Evolutionary conservation across 2,888 invertebrate species (phyloP), one percentile per base, ranked within the genome.

Genomic region (Lumbricus terrestris): DNA sequence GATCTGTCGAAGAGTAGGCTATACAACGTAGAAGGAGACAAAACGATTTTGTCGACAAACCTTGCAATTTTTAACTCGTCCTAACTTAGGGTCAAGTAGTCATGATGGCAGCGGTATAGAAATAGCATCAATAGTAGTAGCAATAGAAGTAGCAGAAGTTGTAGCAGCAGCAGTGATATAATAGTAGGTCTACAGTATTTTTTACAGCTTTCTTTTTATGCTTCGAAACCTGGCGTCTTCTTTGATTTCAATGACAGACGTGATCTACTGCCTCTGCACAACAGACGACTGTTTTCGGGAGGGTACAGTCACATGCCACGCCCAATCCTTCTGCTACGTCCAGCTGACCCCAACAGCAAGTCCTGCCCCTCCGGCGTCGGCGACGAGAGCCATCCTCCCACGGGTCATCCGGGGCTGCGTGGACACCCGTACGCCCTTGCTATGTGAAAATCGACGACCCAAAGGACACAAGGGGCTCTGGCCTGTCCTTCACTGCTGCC

Each of bases 391-490:
- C 37, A 37, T 15, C 13, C 34, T 15, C 13, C 34, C 47, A 37
- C 93, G 93, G 0, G 91, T 95, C 38, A 93, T 94, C 33, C 92
- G 94, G 37, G 95, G 95, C 8, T 95, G 95, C 91, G 94, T 95
- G 89, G 94, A 94, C 90, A 92, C 93, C 82, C 93, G 93, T 42
- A 94, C 94, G 13, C 94, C 95, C 0, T 91, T 95, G 83, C 93
- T 95, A 13, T 95, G 95, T 92, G 95, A 95, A 92, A 95, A 95
- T 93, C 93, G 94, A 88, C 93, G 93, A 13, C 95, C 95, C 0
- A 91, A 93, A 16, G 91, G 93, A 23, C 92, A 93, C 40, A 92
- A 93, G 34, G 92, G 93, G 34, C 92, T 92, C 20, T 95, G 95
- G 95, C 95, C 95, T 0, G 93, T 94, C 4, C 92, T 95, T 69